Conservation (phyloP, 53 echinoderm and acorn worm species). For the Echinarachnius parma region DNA sequence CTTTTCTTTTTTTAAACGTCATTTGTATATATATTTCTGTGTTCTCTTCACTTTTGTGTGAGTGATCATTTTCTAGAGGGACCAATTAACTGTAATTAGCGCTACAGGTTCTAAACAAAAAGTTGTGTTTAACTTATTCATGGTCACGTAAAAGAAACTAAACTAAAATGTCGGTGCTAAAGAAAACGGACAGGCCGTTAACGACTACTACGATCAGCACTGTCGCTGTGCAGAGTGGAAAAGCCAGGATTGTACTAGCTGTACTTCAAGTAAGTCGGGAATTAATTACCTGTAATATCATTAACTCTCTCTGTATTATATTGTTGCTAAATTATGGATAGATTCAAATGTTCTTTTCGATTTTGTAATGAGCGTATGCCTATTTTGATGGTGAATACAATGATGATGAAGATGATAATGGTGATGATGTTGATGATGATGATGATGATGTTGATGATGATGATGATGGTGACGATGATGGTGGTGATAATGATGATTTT, state of each 20-base stretch:
- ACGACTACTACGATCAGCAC: conserved; percentile 84
- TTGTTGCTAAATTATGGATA: not conserved
- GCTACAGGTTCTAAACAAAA: conserved; percentile 35
- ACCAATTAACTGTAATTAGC: conserved; percentile 11
- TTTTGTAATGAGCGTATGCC: no score
- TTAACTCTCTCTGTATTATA: not conserved
- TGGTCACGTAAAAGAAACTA: conserved; percentile 2
- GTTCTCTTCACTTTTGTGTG: conserved; percentile 2
- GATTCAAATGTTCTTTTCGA: not conserved
- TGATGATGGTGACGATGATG: not conserved
- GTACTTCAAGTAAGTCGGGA: conserved; percentile 87
- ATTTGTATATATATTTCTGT: conserved; percentile 28
- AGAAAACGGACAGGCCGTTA: not conserved
- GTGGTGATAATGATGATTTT: not conserved
- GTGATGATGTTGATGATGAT: conserved; percentile 1
- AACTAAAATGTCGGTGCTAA: conserved; percentile 21
- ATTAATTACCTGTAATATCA: not conserved
- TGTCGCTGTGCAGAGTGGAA: conserved; percentile 90
- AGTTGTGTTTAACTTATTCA: no score
- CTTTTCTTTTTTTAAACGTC: conserved; percentile 18
- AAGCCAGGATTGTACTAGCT: conserved; percentile 88
- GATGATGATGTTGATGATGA: conserved; percentile 1
- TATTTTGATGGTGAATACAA: no score
- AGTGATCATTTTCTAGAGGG: conserved; percentile 7
- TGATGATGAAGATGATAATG: not conserved